These are phyloP conservation scores for Neoniphon sammara DNA, from an alignment of 2,797 vertebrate species.

Conservation along the genomic window DNA sequence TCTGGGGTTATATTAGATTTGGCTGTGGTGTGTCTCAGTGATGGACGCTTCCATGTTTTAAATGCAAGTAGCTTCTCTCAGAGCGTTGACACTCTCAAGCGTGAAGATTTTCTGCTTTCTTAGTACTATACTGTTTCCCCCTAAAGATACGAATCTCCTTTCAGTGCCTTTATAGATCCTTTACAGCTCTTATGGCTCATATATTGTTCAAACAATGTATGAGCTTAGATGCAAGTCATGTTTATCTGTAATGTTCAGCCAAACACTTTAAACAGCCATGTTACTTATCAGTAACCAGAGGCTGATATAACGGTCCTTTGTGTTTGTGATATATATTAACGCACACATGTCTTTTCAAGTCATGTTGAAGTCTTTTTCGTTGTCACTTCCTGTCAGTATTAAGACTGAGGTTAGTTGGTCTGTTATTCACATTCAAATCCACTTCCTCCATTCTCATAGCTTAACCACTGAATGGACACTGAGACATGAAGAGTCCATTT, in stretches of 20 bases:
- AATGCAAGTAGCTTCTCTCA: neutral
- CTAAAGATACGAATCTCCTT: conserved; percentile 17
- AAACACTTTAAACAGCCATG: neutral
- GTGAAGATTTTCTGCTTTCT: neutral
- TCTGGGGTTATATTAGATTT: conserved; percentile 46
- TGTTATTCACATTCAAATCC: conserved; percentile 1
- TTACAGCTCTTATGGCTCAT: too few relatives aligned
- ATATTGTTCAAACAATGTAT: neutral
- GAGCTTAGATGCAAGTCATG: neutral
- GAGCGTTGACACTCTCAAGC: too few relatives aligned
- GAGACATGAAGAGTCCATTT: neutral
- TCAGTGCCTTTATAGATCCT: conserved; percentile 8
- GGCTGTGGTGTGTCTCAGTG: conserved; percentile 16
- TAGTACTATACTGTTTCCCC: neutral
- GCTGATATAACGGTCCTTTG: neutral
- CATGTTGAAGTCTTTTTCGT: neutral
- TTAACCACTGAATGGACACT: neutral
- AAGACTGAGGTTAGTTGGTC: neutral
- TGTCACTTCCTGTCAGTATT: neutral
- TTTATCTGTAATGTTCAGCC: neutral
- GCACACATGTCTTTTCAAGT: neutral
- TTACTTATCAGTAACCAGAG: neutral
- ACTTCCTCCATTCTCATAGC: neutral
- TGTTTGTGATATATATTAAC: neutral
- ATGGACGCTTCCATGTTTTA: conserved; percentile 17